phyloP scores from a whole-genome alignment of 2,797 vertebrate genomes.

The Discoglossus pictus region DNA sequence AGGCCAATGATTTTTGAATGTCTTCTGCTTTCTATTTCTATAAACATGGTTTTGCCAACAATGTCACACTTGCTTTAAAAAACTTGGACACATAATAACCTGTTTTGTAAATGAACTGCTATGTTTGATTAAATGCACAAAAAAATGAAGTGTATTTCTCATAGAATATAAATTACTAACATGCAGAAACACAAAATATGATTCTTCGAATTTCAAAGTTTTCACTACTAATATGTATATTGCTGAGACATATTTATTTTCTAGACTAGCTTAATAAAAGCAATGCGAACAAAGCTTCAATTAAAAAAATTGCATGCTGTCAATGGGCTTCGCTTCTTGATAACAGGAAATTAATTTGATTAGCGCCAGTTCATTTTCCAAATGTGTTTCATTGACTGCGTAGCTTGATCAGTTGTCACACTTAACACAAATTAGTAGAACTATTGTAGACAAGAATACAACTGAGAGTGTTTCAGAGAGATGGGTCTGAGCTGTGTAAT shows the following conservation, averaged over 20 bases:
- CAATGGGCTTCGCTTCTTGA: too few relatives aligned
- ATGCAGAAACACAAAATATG: too few relatives aligned
- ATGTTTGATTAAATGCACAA: too few relatives aligned
- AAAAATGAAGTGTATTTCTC: too few relatives aligned
- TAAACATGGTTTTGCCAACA: background rate
- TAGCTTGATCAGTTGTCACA: slow-evolving; percentile 53
- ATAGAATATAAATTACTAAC: too few relatives aligned
- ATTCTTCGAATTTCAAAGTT: too few relatives aligned
- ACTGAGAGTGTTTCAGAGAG: slow-evolving; percentile 12
- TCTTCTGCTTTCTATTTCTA: background rate
- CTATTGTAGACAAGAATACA: slow-evolving; percentile 32
- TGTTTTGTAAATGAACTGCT: too few relatives aligned
- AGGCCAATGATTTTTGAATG: background rate
- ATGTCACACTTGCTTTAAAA: slow-evolving; percentile 4
- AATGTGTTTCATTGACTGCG: slow-evolving; percentile 43
- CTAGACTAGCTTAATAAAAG: background rate
- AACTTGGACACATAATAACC: too few relatives aligned
- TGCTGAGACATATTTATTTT: slow-evolving; percentile 3
- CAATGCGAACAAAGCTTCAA: background rate
- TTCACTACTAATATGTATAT: slow-evolving; percentile 40
- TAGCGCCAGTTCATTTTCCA: too few relatives aligned
- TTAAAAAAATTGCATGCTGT: too few relatives aligned
- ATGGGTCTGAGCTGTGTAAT: slow-evolving; percentile 8
- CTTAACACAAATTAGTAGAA: slow-evolving; percentile 51
- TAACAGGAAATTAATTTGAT: slow-evolving; percentile 57